Percentiles rank a stretch among this genome's conserved stretches.
phyloP scores from a whole-genome alignment of 2,797 vertebrate species.

The Pseudocheirus occidentalis region DNA sequence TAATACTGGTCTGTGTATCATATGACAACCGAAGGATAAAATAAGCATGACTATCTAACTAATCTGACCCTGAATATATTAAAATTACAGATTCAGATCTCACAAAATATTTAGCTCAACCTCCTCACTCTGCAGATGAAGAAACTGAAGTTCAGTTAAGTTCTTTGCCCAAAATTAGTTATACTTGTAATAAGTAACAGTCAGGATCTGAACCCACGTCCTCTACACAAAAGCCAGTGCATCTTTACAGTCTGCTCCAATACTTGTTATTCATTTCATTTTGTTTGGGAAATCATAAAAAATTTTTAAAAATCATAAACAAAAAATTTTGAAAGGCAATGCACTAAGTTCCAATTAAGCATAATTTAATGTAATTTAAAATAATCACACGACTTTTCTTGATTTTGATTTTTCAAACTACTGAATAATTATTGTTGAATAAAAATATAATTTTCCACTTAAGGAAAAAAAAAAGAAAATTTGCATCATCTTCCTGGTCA shows the following conservation, averaged over 20 bases:
- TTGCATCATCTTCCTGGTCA: not conserved
- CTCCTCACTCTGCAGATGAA: not conserved
- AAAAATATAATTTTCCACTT: not conserved
- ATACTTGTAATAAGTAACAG: not conserved
- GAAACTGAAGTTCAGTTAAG: conserved; percentile 17
- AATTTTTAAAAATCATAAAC: not conserved
- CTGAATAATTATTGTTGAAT: not conserved
- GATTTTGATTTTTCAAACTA: not conserved
- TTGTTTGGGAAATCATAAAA: not conserved
- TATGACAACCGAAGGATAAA: not conserved
- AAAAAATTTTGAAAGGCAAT: not conserved
- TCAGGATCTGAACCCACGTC: not conserved
- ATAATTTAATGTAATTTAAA: not conserved
- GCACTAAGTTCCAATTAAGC: not conserved
- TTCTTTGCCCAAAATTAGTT: conserved; percentile 17
- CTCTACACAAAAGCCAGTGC: not conserved
- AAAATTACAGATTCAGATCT: not conserved
- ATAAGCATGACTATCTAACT: not conserved
- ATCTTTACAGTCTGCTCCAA: not conserved
- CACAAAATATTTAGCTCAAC: not conserved
- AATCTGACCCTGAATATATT: not conserved
- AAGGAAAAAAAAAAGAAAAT: not conserved
- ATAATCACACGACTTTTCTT: not conserved
- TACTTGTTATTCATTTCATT: not conserved
- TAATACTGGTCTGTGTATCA: not conserved